phyloP scores from a whole-genome alignment of 2,888 invertebrate genomes.

The Sussaba pulchella region DNA sequence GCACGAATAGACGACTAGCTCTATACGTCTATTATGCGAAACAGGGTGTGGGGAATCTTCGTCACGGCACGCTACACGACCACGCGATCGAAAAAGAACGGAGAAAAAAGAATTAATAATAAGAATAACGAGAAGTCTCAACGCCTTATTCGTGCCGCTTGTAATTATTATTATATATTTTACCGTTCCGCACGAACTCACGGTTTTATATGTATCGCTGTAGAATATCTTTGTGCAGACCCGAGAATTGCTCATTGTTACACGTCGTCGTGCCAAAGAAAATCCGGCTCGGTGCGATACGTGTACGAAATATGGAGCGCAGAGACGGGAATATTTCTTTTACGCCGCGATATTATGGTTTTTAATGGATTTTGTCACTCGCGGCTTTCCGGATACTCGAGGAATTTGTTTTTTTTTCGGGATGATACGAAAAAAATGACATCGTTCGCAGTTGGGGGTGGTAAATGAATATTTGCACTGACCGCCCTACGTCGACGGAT shows the following conservation, averaged over 20 bases:
- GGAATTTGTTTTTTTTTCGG: background rate
- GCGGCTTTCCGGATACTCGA: background rate
- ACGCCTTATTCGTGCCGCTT: slow-evolving; percentile 11
- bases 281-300: background rate
- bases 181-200: background rate
- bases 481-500: background rate
- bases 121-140: background rate
- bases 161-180: background rate
- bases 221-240: background rate
- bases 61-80: slow-evolving; percentile 12
- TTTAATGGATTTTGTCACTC: slow-evolving; percentile 9
- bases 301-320: background rate
- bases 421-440: background rate
- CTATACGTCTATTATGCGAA: background rate
- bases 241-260: slow-evolving; percentile 23
- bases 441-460: background rate
- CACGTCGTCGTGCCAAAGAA: background rate
- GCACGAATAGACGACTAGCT: slow-evolving; percentile 4
- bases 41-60: background rate
- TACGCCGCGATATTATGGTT: background rate
- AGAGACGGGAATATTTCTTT: background rate
- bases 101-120: background rate
- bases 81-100: slow-evolving; percentile 24
- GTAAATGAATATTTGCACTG: slow-evolving; percentile 33
- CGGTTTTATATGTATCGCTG: background rate